Evolutionary conservation across 2,888 invertebrate genomes (phyloP).

Genomic region (Tinea semifulvella): DNA sequence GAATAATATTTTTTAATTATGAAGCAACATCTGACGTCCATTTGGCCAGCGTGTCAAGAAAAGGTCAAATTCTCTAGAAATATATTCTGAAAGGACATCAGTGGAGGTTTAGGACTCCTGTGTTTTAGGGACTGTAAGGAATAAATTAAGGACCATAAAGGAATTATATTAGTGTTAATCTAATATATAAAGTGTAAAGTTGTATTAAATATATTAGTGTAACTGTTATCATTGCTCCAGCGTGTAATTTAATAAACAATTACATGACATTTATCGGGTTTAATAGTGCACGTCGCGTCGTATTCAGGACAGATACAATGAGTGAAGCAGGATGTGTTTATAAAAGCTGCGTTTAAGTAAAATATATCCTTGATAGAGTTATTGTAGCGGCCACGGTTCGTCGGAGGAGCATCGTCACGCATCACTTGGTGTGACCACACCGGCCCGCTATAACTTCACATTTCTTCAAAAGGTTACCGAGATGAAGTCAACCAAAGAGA

Average conservation of each 20-base stretch:
- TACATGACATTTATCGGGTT: not conserved
- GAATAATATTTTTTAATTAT: no score
- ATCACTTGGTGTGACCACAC: not conserved
- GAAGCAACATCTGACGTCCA: no score
- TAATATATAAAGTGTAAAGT: no score
- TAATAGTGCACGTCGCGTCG: slow-evolving; percentile 5
- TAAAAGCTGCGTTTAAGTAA: slow-evolving; percentile 6
- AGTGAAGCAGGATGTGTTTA: slow-evolving; percentile 7
- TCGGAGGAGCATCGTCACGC: slow-evolving; percentile 8
- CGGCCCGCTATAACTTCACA: slow-evolving; percentile 2
- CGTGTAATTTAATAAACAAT: not conserved
- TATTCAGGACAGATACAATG: slow-evolving; percentile 1
- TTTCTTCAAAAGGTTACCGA: slow-evolving; percentile 8
- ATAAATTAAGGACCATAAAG: no score
- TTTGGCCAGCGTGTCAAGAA: no score
- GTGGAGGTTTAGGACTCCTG: no score
- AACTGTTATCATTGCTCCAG: not conserved
- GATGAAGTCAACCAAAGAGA: slow-evolving; percentile 1
- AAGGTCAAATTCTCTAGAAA: no score
- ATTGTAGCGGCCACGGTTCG: slow-evolving; percentile 10
- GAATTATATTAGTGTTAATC: no score
- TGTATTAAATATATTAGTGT: not conserved
- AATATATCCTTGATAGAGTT: slow-evolving; percentile 9
- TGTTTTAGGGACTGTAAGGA: no score
- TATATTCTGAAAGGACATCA: no score